phyloP scores from a whole-genome alignment of 2,797 vertebrate species.

The Channallabes apus region DNA sequence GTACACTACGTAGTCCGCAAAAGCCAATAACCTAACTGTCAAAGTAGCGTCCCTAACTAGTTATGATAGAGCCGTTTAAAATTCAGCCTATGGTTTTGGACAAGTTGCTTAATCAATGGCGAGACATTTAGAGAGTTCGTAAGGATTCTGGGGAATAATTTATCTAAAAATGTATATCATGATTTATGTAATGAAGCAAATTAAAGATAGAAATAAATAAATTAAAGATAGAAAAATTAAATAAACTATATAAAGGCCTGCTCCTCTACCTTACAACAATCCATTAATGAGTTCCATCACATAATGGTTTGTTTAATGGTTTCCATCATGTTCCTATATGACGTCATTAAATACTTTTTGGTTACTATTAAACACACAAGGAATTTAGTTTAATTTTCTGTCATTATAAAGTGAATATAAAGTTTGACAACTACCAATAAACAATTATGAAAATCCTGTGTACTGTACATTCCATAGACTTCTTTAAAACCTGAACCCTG shows the following conservation, averaged over 20 bases:
- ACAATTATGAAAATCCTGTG: no score
- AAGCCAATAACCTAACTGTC: no score
- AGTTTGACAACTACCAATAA: no score
- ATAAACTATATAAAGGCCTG: no score
- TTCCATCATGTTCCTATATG: not conserved
- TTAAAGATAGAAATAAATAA: not conserved
- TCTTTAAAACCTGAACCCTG: no score
- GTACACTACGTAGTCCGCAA: not conserved
- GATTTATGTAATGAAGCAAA: not conserved
- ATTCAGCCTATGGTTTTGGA: not conserved
- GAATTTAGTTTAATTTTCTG: not conserved
- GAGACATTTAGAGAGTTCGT: not conserved
- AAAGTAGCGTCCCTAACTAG: not conserved
- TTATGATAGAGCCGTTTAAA: not conserved
- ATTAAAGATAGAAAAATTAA: not conserved
- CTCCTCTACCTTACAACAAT: not conserved
- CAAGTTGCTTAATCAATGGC: not conserved
- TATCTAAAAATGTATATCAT: not conserved
- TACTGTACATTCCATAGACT: no score
- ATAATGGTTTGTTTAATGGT: not conserved
- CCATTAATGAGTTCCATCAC: not conserved
- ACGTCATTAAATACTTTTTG: not conserved
- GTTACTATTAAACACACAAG: not conserved
- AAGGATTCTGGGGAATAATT: not conserved
- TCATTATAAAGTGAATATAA: not conserved